Percentiles rank a stretch among this genome's conserved stretches.
These are phyloP conservation scores for Aelia acuminata DNA, from an alignment of 2,888 invertebrate species.

Conservation along the genomic window DNA sequence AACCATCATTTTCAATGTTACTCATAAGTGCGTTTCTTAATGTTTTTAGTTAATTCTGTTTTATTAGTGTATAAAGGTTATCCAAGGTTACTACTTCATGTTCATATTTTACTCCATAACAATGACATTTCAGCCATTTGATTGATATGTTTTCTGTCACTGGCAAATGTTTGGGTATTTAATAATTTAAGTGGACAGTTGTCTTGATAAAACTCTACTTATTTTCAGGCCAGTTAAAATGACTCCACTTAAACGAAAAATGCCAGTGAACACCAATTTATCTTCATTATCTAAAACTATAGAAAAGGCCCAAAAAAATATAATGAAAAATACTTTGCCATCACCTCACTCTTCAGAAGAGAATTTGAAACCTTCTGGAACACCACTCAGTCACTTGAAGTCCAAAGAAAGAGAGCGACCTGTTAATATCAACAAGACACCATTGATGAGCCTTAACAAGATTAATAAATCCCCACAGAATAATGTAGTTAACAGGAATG, in stretches of 20 bases:
- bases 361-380: constrained; percentile 50
- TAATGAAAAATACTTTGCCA: neutral
- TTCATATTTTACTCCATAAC: neutral
- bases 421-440: constrained; percentile 36
- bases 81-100: too few relatives aligned
- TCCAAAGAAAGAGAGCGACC: neutral
- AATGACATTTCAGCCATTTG: neutral
- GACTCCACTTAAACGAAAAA: constrained; percentile 17
- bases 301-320: constrained; percentile 21
- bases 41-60: neutral
- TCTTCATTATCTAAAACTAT: constrained; percentile 13
- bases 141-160: neutral
- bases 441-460: constrained; percentile 33
- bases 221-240: constrained; percentile 40
- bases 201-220: neutral
- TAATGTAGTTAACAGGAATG: neutral
- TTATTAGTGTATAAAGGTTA: too few relatives aligned
- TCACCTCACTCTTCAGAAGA: constrained; percentile 44
- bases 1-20: neutral
- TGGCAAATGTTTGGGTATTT: neutral
- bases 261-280: neutral
- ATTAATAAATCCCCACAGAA: constrained; percentile 26
- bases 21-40: neutral
- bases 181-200: neutral
- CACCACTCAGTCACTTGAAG: constrained; percentile 44